Percentiles rank a stretch among this genome's conserved stretches.
Conservation (phyloP, 2,888 invertebrate species). For the Pseudococcus viburni region DNA sequence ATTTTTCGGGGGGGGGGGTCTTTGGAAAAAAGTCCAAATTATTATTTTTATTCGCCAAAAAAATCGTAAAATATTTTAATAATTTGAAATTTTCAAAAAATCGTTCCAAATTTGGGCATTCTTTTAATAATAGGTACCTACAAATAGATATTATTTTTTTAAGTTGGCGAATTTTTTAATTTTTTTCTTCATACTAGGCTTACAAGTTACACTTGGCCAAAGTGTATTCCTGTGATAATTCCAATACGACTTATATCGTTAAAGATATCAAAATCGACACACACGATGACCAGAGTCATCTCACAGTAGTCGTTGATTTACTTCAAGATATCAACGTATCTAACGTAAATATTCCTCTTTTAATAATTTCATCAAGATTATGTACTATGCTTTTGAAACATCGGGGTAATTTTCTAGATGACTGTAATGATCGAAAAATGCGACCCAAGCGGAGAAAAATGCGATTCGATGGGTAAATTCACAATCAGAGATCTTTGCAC, state of each 20-base stretch:
- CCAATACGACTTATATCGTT: slow-evolving; percentile 13
- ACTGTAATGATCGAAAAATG: slow-evolving; percentile 30
- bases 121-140: no score
- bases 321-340: slow-evolving; percentile 19
- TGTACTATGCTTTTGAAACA: not conserved
- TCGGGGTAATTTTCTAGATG: not conserved
- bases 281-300: slow-evolving; percentile 16
- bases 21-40: no score
- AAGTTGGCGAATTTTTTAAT: not conserved
- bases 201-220: slow-evolving; percentile 13
- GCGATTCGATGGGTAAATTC: slow-evolving; percentile 32
- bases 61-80: no score
- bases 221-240: not conserved
- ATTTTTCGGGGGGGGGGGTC: no score
- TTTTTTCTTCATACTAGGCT: not conserved
- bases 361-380: no score
- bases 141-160: not conserved
- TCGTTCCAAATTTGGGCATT: no score
- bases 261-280: slow-evolving; percentile 11
- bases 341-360: not conserved
- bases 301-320: not conserved
- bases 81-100: no score
- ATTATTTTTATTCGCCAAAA: no score
- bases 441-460: not conserved
- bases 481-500: not conserved